These are phyloP conservation scores for Hyphantria cunea DNA, from an alignment of 1,140 invertebrate genomes.

Conservation along the genomic window DNA sequence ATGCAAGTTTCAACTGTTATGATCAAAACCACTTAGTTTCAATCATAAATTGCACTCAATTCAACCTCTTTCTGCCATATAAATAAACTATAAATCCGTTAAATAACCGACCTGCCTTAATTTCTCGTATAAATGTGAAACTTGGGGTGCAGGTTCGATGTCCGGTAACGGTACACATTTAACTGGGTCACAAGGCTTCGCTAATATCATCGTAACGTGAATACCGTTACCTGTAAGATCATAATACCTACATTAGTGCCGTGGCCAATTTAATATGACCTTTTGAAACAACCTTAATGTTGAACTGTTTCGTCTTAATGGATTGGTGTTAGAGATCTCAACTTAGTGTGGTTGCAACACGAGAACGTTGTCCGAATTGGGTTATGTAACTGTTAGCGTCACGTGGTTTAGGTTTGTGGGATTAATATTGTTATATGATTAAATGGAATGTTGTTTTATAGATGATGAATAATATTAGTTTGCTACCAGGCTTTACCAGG, in stretches of 20 bases:
- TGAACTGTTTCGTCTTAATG: not conserved
- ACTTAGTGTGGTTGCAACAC: slow-evolving; percentile 41
- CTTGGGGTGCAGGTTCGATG: slow-evolving; percentile 55
- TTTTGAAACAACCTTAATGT: slow-evolving; percentile 1
- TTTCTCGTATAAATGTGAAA: slow-evolving; percentile 36
- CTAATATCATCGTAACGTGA: slow-evolving; percentile 61
- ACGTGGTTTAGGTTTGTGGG: slow-evolving; percentile 36
- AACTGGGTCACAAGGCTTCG: slow-evolving; percentile 71
- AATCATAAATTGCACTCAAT: too few species aligned
- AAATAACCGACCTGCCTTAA: slow-evolving; percentile 28
- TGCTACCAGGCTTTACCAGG: not conserved
- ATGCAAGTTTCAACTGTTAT: too few species aligned
- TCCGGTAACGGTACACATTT: slow-evolving; percentile 55
- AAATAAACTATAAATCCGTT: not conserved
- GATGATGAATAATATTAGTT: not conserved
- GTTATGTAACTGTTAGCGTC: slow-evolving; percentile 54
- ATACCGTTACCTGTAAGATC: slow-evolving; percentile 60
- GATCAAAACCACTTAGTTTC: too few species aligned
- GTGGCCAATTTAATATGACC: slow-evolving; percentile 31
- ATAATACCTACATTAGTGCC: slow-evolving; percentile 42
- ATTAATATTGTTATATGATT: slow-evolving; percentile 13
- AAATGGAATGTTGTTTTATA: slow-evolving; percentile 5
- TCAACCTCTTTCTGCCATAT: not conserved
- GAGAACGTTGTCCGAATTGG: slow-evolving; percentile 52
- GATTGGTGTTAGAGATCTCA: slow-evolving; percentile 27